Evolutionary conservation across 2,113 vertebrate genomes (phyloP), one percentile per base, ranked within the genome.

Genomic region (Protomyctophum bolini): DNA sequence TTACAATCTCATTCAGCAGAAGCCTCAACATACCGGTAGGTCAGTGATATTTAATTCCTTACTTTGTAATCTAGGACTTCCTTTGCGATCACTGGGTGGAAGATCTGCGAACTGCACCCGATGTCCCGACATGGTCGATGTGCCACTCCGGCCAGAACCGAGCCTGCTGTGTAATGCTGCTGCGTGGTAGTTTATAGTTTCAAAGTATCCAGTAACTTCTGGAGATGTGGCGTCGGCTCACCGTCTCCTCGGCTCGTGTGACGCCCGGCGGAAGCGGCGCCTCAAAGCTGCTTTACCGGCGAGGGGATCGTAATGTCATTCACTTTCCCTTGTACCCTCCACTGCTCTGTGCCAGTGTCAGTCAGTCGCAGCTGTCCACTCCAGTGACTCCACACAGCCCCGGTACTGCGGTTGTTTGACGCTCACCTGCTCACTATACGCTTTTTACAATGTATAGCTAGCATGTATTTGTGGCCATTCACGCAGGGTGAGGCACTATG

Each of bases 91-190:
- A 72, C 67, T 89, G 10, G 84, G 73, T 70, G 89, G 90, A 59
- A 92, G 89, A 81, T 93, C 93, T 58, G 83, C 91, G 77, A 94
- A 94, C 85, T 94, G 93, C 77, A 94, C 93, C 88, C 93, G 91
- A 81, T 93, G 92, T 86, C 93, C 91, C 73, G 93, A 93, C 93
- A 94, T 92, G 70, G 83, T 80, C 70, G 50, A 41, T 60, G 12
- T 21, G 15, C 11, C 51, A 61, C 66, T 72, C 69, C 21, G 76
- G 66, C 78, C 79, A 76, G 71, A 50, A 28, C n/a, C 68, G 15
- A 59, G 68, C n/a, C 61, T 55, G 33, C 58, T 45, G 60, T 54
- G 12, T n/a, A n/a, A 58, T 12, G 21, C 10, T 28, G 58, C 15
- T 8, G 11, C 12, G 28, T 28, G 10, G 2, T 9, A 21, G 8